Evolutionary conservation across 1,140 invertebrate genomes (phyloP).

Genomic region (Stenopsyche tienmushanensis): DNA sequence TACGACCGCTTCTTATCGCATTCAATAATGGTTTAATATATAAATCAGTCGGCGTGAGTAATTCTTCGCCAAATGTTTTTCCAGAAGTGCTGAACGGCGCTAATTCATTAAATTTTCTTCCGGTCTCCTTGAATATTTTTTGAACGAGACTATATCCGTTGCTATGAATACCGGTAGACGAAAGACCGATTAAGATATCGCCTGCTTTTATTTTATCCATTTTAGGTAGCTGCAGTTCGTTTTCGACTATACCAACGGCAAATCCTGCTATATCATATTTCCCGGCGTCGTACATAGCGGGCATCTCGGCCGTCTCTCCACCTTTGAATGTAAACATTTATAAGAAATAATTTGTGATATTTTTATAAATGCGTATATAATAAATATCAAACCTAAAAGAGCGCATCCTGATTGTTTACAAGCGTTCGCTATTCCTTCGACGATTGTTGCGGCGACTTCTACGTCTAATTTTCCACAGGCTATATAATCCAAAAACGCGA

Average conservation of each 20-base stretch:
- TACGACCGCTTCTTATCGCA: conserved; percentile 67
- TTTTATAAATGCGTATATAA: conserved; percentile 29
- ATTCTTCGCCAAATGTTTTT: conserved; percentile 71
- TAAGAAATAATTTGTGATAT: neutral
- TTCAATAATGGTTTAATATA: conserved; percentile 81
- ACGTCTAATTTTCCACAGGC: conserved; percentile 86
- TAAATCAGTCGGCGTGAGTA: conserved; percentile 86
- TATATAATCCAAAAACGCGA: conserved; percentile 97
- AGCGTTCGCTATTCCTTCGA: conserved; percentile 84
- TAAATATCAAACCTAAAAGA: conserved; percentile 69
- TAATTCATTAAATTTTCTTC: conserved; percentile 62
- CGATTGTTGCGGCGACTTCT: conserved; percentile 70
- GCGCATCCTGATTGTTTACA: conserved; percentile 85
- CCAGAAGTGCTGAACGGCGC: conserved; percentile 70
- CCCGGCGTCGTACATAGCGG: conserved; percentile 76
- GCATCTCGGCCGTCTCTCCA: conserved; percentile 96
- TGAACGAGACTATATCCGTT: conserved; percentile 88
- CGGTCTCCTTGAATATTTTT: conserved; percentile 62
- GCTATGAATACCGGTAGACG: conserved; percentile 84
- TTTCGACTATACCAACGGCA: conserved; percentile 84
- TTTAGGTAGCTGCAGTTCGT: conserved; percentile 66
- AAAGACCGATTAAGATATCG: conserved; percentile 79
- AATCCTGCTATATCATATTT: conserved; percentile 95
- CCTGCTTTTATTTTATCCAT: conserved; percentile 63
- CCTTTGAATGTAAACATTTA: conserved; percentile 55